Conservation (phyloP, 2,888 invertebrate species). For the Cryptus viduatorius region DNA sequence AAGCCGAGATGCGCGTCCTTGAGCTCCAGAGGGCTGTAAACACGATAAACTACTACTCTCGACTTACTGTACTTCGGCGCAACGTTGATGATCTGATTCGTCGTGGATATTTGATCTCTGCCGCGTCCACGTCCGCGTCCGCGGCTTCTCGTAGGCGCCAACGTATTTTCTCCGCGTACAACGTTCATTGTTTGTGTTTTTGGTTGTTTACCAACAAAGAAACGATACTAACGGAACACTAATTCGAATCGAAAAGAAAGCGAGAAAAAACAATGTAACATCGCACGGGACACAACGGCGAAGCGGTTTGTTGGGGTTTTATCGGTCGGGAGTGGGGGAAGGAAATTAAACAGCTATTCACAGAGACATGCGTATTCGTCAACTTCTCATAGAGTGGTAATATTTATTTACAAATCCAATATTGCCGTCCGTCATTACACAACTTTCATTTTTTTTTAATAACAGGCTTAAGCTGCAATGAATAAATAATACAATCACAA, state of each 20-base stretch:
- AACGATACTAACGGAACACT: not conserved
- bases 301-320: too few relatives aligned
- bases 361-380: not conserved
- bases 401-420: conserved; percentile 81
- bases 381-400: conserved; percentile 71
- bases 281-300: too few relatives aligned
- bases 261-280: not conserved
- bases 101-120: conserved; percentile 51
- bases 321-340: too few relatives aligned
- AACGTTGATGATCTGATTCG: conserved; percentile 51
- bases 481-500: conserved; percentile 82
- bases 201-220: not conserved
- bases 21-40: not conserved
- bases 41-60: not conserved
- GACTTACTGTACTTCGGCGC: conserved; percentile 74
- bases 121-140: conserved; percentile 55
- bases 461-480: conserved; percentile 75
- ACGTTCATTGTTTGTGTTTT: conserved; percentile 74
- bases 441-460: conserved; percentile 58
- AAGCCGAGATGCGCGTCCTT: not conserved
- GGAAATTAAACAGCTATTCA: not conserved
- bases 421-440: conserved; percentile 72
- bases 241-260: not conserved
- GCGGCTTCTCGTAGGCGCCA: conserved; percentile 60
- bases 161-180: conserved; percentile 62